Base-by-base conservation (phyloP, 2,113 vertebrate species). In the Cryptotis parvus region DNA sequence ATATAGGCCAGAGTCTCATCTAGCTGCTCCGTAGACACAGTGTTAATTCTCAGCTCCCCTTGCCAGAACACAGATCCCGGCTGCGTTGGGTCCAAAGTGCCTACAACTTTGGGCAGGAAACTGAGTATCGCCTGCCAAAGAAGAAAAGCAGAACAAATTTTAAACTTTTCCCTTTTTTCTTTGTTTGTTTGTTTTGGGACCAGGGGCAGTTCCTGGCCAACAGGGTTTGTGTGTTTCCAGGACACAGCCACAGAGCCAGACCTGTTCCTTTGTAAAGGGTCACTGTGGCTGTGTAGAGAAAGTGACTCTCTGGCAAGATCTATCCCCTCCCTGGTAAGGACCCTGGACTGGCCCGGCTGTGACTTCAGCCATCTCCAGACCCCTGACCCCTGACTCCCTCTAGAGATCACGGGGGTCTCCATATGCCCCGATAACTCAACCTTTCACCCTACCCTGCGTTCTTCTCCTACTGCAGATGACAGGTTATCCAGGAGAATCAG, bases 401-500 rank as follows among this genome's bases (percentile, higher is more conserved):
- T 24, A n/a, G n/a, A n/a, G 55, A 58, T 58, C 52, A 55, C 15
- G 43, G 3, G 52, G 52, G 52, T 55, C 52, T 55, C 2, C 55
- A 58, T 24, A 6, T 16, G 55, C 18, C 55, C 55, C 24, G 55
- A 24, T 58, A 24, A 58, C 11, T 33, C 66, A 68, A 9, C 26
- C 31, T 49, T 49, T 9, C 63, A 83, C 84, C 55, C 15, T 65
- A 8, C 27, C 75, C 33, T 49, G 43, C 14, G 35, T 24, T 81
- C 29, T 41, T 58, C 76, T 85, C 55, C 75, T 85, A 43, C 79
- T 86, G 65, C 73, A 74, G 11, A 55, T 88, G 83, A 76, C 84
- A 24, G 81, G 55, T 83, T 83, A 95, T 96, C 96, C 95, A 92
- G 65, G 68, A 79, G 90, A 90, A 95, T 83, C 89, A 94, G 89